Evolutionary conservation across 2,797 vertebrate species (phyloP).

Genomic region (Triplophysa yarkandensis): DNA sequence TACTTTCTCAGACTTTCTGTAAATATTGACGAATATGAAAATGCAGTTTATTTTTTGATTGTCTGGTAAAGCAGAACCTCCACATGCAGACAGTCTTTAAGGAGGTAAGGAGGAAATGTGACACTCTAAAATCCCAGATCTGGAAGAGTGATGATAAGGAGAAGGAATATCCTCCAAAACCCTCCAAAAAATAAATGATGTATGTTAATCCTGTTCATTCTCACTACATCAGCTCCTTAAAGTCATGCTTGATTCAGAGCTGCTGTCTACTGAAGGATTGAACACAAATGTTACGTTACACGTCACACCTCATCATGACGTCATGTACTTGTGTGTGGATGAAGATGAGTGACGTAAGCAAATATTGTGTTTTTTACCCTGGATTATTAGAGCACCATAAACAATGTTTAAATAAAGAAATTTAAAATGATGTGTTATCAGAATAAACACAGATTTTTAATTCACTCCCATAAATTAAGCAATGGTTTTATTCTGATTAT

Average conservation of each 20-base stretch:
- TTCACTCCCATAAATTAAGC: no score
- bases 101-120: slow-evolving; percentile 28
- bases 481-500: no score
- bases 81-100: slow-evolving; percentile 28
- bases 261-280: slow-evolving; percentile 45
- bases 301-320: no score
- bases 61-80: background rate
- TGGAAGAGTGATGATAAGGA: slow-evolving; percentile 66
- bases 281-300: slow-evolving; percentile 28
- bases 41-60: background rate
- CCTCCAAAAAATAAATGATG: slow-evolving; percentile 60
- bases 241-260: slow-evolving; percentile 47
- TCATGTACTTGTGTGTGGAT: no score
- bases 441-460: no score
- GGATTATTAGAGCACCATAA: no score
- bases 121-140: slow-evolving; percentile 48
- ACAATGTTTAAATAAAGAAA: no score
- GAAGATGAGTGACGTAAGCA: no score
- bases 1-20: background rate
- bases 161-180: slow-evolving; percentile 51
- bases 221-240: slow-evolving; percentile 40
- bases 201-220: slow-evolving; percentile 64
- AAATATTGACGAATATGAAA: background rate
- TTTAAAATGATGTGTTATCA: no score
- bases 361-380: no score